Base-by-base conservation (phyloP, 1,140 invertebrate genomes). In the Papilio helenus region DNA sequence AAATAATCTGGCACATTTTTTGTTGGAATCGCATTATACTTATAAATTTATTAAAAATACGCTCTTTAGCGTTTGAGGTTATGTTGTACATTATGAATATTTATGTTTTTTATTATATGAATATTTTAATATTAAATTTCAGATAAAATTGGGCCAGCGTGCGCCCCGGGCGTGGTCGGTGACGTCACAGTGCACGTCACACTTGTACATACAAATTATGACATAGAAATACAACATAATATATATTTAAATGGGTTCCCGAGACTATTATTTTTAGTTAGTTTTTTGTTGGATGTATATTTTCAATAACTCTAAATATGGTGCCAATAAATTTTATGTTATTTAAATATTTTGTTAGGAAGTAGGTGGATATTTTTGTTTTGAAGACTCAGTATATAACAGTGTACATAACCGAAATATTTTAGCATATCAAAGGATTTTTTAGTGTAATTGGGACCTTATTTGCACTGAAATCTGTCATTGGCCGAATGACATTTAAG, bases 261-360 rank as follows among this genome's bases (percentile, higher is more conserved):
- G 23, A 68, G 61, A 68, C 26, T 68, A 29, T 68, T 68, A 68
- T 68, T 29, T 61, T 9, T 65, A 16, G 61, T 14, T 65, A 65
- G 61, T 16, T 65, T 29, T 68, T 68, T 29, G 26, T 34, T 29
- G n/a, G n/a, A n/a, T 58, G 26, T 65, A 16, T 61, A 61, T 23
- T 61, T 23, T 61, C 26, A 3, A 68, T 3, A n/a, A n/a, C n/a
- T n/a, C n/a, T n/a, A 29, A 16, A 16, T 16, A 29, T 3, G 61
- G 23, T 68, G 61, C 61, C 61, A 29, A 68, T 65, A 23, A n/a
- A n/a, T n/a, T n/a, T n/a, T 65, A 14, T 29, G 14, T 65, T 68
- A 34, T 29, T 26, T 16, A 65, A 65, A 61, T 23, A 29, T 26
- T 26, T 61, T 12, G 20, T 61, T 26, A 26, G 9, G 10, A 61